Evolutionary conservation across 2,888 invertebrate genomes (phyloP).

Genomic region (Lasioglossum leucozonium): DNA sequence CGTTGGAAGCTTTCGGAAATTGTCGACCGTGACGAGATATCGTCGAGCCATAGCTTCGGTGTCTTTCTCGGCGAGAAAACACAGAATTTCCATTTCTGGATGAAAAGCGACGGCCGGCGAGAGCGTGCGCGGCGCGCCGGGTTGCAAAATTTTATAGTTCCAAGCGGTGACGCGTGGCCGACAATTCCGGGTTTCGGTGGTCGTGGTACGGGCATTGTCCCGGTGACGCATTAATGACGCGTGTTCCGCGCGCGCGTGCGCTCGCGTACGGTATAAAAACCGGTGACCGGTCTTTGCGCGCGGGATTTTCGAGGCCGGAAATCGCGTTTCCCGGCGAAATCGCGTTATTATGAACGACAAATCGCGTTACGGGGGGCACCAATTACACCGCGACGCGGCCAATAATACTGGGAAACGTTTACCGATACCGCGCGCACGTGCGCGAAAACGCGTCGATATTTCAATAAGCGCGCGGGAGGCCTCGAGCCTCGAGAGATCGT

Average conservation of each 20-base stretch:
- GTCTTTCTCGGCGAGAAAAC: conserved; percentile 19
- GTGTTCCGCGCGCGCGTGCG: neutral
- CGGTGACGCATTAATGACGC: neutral
- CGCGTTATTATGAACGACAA: conserved; percentile 51
- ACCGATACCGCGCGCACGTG: conserved; percentile 34
- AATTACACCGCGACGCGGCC: conserved; percentile 37
- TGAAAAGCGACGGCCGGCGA: conserved; percentile 5
- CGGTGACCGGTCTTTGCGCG: neutral
- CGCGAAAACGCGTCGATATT: conserved; percentile 42
- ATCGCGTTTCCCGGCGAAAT: conserved; percentile 45
- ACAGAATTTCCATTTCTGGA: conserved; percentile 48
- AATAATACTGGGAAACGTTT: conserved; percentile 46
- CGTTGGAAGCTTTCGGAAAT: conserved; percentile 57
- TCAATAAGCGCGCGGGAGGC: conserved; percentile 34
- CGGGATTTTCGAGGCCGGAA: conserved; percentile 18
- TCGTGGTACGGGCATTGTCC: neutral
- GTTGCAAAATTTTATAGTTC: conserved; percentile 11
- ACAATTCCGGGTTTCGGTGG: neutral
- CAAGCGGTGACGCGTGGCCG: neutral
- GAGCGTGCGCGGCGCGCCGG: neutral
- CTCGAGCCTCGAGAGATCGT: neutral
- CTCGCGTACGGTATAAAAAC: neutral
- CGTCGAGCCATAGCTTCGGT: conserved; percentile 28
- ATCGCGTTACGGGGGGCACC: conserved; percentile 48
- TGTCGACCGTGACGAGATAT: conserved; percentile 53